These are phyloP conservation scores for Bruchidius siliquastri DNA, from an alignment of 2,888 invertebrate genomes.

Conservation along the genomic window DNA sequence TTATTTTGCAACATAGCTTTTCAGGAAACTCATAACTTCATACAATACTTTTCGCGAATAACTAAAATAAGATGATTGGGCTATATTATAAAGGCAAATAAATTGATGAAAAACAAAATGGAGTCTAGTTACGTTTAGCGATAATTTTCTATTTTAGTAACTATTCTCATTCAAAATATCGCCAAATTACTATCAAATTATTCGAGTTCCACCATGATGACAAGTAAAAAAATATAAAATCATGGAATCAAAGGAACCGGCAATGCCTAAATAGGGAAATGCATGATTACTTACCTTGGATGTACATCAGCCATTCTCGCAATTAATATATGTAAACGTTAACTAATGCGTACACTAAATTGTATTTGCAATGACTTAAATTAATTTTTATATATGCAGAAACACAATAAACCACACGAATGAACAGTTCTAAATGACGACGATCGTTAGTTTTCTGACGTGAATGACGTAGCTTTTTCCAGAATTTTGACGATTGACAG, in stretches of 20 bases:
- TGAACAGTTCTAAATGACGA: slow-evolving; percentile 20
- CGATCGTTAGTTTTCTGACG: slow-evolving; percentile 35
- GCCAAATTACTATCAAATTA: slow-evolving; percentile 10
- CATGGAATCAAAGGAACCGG: slow-evolving; percentile 26
- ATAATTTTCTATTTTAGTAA: slow-evolving; percentile 2
- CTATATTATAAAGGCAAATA: not conserved
- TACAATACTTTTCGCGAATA: not conserved
- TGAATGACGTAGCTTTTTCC: slow-evolving; percentile 43
- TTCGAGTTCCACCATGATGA: slow-evolving; percentile 41
- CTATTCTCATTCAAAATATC: slow-evolving; percentile 4
- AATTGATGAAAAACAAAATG: not conserved
- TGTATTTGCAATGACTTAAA: slow-evolving; percentile 20
- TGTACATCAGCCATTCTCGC: slow-evolving; percentile 36
- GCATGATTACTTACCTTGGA: slow-evolving; percentile 34
- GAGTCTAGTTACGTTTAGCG: not conserved
- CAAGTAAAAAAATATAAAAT: slow-evolving; percentile 31
- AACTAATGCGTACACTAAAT: slow-evolving; percentile 21
- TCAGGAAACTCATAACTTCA: no score
- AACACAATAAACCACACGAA: slow-evolving; percentile 10
- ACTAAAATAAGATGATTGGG: not conserved
- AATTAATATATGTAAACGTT: slow-evolving; percentile 18
- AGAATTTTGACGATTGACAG: slow-evolving; percentile 31
- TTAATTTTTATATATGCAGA: slow-evolving; percentile 20
- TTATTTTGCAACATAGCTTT: no score
- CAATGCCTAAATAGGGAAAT: slow-evolving; percentile 8